Evolutionary conservation across 2,888 invertebrate species (phyloP), one percentile per base, ranked within the genome.

Genomic region (Oscheius sp.): DNA sequence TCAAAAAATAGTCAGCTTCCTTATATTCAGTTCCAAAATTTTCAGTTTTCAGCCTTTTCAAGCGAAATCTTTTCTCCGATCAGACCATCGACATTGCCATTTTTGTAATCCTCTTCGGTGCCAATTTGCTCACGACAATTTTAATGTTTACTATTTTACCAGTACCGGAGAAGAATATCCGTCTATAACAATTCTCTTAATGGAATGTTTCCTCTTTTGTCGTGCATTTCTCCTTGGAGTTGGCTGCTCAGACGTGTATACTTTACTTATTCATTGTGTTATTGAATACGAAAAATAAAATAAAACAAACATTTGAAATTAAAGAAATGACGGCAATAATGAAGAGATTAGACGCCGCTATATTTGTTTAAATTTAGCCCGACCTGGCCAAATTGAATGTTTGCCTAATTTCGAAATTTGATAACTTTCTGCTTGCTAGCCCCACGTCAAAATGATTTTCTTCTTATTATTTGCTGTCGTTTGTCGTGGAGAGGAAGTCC

Each of bases 111-210:
- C 13, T 59, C 2, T 59, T 59, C 21, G 59, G 59, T 18, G 29
- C 35, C 9, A 59, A 59, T 41, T n/a, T 59, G 16, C 59, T 59
- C 9, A 35, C 41, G 9, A 59, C 59, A 5, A 59, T 59, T 18
- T 35, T 59, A n/a, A 59, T 59, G 59, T 59, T 59, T 35, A 13
- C 25, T 6, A 13, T 55, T 3, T 5, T 21, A 25, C 21, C 21
- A 7, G 23, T 21, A 23, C 27, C 55, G 3, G 5, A 49, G 49
- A 49, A 49, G 35, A 35, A 3, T 9, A 6, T 35, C 35, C 3
- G 35, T 35, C 9, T 35, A 35, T 35, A 35, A 9, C 45, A 45
- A 16, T 12, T 45, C 9, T 45, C 45, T 45, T 45, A 45, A 45
- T 45, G 45, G 45, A 9, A 45, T 45, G 45, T 45, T 12, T 45